Base-by-base conservation (phyloP, 2,113 vertebrate species). In the Lucifuga dentata region DNA sequence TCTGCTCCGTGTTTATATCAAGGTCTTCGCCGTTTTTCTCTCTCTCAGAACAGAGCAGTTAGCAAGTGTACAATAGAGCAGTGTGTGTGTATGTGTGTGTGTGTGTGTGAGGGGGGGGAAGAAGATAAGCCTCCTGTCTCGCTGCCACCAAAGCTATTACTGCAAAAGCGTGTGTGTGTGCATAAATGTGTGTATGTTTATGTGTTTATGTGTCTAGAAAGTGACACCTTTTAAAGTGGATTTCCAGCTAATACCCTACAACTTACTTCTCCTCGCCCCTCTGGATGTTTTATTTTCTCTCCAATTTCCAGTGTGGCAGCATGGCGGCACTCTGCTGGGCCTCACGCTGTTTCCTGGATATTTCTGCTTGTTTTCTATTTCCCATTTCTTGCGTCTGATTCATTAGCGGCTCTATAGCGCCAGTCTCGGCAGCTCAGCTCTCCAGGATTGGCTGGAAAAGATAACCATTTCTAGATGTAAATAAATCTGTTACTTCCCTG, bases 401-500 rank as follows among this genome's bases (percentile, higher is more conserved):
- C 74, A 85, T 81, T 75, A 80, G 73, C 46, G 20, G 52, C 59
- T 35, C 70, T 33, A n/a, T 44, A 50, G 71, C 24, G 48, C 41
- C 29, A 62, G 61, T 63, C 81, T 64, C 41, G 46, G 39, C 53
- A 8, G 65, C 66, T 76, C 77, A 77, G 78, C 77, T 73, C 68
- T 68, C 51, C 16, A 10, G 67, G 76, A 74, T 62, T 67, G 83
- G 59, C 61, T 74, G 62, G 12, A 86, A 10, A 55, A 86, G n/a
- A 66, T 67, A 63, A 81, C 67, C 68, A 65, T 81, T 86, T 78
- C 69, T 55, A 39, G 67, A 88, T 73, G 87, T 84, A 88, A 90
- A 90, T 89, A 89, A 83, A 89, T 88, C 86, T 81, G 86, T 83
- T 85, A 64, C 73, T 83, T 86, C 82, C 82, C 82, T 86, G 87